Evolutionary conservation across 2,888 invertebrate genomes (phyloP), one percentile per base, ranked within the genome.

Genomic region (Heteromurus nitidus): DNA sequence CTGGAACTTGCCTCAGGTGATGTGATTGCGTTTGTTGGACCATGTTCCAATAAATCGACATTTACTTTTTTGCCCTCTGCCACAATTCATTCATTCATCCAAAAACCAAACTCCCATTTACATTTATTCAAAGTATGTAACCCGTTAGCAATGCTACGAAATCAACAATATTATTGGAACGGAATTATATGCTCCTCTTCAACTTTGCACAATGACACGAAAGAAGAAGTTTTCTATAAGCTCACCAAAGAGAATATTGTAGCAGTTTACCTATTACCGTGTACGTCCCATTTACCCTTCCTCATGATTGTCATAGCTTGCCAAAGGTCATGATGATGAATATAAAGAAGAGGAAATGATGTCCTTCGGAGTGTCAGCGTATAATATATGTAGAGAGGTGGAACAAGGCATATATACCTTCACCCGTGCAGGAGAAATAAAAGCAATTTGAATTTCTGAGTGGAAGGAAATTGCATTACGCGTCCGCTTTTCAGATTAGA

Each of bases 331-430:
- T 28, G 50, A 28, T 68, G 26, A 22, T 53, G 31, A 67, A 69
- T 69, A 55, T 31, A 28, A 69, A 50, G n/a, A n/a, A n/a, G 36
- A 31, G 53, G 69, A 69, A 69, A 53, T 69, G 53, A 36, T n/a
- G 30, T 69, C 18, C 47, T 47, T 67, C 47, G 16, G 20, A 31
- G 20, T 64, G 18, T 28, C 64, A 31, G 7, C 36, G 7, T 5
- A 28, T n/a, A n/a, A n/a, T n/a, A n/a, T n/a, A n/a, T n/a, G n/a
- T n/a, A n/a, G 5, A n/a, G 58, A 24, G n/a, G 50, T 55, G 22
- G 3, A 55, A 26, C 3, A 55, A 26, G 18, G 28, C 60, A 60
- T 28, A 20, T 16, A 7, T 53, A 3, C 1, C 22, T 3, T n/a
- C 18, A 28, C 58, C 20, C 9, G n/a, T 2, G n/a, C 60, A 42